Base-by-base conservation (phyloP, 2,888 invertebrate genomes). In the Scaptomyza polygonia region DNA sequence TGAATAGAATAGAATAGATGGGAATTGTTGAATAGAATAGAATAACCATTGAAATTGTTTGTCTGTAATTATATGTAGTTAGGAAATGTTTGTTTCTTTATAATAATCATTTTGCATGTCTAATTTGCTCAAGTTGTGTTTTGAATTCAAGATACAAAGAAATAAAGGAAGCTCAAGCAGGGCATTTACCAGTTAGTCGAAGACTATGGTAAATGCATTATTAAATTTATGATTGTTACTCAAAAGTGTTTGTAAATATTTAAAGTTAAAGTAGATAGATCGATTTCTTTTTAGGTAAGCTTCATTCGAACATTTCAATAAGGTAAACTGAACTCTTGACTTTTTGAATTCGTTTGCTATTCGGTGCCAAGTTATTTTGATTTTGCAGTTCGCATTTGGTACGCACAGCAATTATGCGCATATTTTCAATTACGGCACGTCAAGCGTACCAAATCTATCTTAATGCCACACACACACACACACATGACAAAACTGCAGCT, bases 401-500 rank as follows among this genome's bases (percentile, higher is more conserved):
- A 66, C 61, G 75, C 69, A 67, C 67, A 53, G 76, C 85, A 78
- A 81, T 78, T 80, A 84, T 84, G 81, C 68, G 72, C 76, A 81
- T 81, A 76, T 81, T 81, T 84, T 84, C 81, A 78, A 78, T 78
- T 71, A 68, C 52, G 45, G 68, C 71, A 83, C 67, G 77, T 70
- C 67, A 65, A 72, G 80, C 80, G 72, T 68, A 78, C 63, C 59
- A 75, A 64, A 66, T 70, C 67, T 59, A 40, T 72, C 66, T 77
- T 72, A 59, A 48, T 77, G 77, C 63, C 75, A 82, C 75, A 79
- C n/a, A n/a, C n/a, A 21, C 21, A 21, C 21, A 21, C 21, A 21
- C 25, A 25, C 73, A 81, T 81, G 80, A 84, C 73, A 84, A 81
- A 78, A 75, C 77, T 68, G 80, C 80, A 80, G 80, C 84, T 83